A percentile compares a stretch with the other conserved stretches of the same genome.
These are phyloP conservation scores for Halcyon senegalensis DNA, from an alignment of 2,113 vertebrate species.

Conservation along the genomic window DNA sequence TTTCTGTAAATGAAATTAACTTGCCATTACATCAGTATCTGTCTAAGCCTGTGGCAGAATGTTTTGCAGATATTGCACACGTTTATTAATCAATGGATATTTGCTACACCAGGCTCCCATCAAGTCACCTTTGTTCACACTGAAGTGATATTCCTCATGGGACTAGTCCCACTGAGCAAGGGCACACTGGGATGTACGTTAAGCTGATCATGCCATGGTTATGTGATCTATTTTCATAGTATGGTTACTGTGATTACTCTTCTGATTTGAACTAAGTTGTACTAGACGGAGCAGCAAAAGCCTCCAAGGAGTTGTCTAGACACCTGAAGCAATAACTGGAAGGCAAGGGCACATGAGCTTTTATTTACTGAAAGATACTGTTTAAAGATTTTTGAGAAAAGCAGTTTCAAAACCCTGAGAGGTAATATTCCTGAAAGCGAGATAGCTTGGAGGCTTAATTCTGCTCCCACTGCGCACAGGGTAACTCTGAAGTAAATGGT, in stretches of 20 bases:
- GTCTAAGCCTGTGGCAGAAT: neutral
- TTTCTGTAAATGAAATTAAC: neutral
- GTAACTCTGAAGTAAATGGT: neutral
- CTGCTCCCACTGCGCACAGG: neutral
- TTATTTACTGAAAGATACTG: slow-evolving; percentile 55
- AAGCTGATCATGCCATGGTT: neutral
- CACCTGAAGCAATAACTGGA: slow-evolving; percentile 67
- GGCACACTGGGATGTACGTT: fast-evolving
- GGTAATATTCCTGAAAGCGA: neutral
- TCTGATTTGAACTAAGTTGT: neutral
- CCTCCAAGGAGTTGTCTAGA: slow-evolving; percentile 60
- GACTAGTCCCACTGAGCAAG: neutral
- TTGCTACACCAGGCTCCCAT: fast-evolving
- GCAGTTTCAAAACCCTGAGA: slow-evolving; percentile 1
- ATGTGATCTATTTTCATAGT: neutral
- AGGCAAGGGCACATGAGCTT: slow-evolving; percentile 39
- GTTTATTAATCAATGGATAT: neutral
- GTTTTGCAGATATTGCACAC: neutral
- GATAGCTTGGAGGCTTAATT: neutral
- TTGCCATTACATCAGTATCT: neutral
- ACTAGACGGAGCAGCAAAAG: slow-evolving; percentile 23
- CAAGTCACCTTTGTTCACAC: neutral
- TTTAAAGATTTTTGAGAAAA: slow-evolving; percentile 57
- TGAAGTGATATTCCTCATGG: neutral
- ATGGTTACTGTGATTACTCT: neutral